These are phyloP conservation scores for Punctoribates punctum DNA, from an alignment of 2,888 invertebrate species.

Conservation along the genomic window DNA sequence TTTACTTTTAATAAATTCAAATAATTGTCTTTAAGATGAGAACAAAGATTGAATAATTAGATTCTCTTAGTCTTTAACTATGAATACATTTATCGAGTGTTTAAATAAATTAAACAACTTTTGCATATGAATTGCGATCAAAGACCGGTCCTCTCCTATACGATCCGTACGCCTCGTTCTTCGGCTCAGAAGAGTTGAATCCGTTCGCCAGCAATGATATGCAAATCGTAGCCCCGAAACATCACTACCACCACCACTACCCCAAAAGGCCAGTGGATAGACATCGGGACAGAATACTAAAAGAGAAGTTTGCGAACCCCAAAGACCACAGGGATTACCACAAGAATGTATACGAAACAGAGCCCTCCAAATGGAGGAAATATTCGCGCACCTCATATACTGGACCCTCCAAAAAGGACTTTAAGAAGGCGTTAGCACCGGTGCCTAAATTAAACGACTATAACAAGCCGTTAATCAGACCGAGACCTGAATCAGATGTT, in stretches of 20 bases:
- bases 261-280: not conserved
- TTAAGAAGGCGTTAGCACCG: not conserved
- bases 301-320: not conserved
- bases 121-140: not conserved
- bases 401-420: not conserved
- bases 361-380: not conserved
- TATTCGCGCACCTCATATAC: not conserved
- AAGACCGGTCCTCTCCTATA: constrained; percentile 8
- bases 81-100: too few relatives aligned
- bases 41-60: not conserved
- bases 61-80: too few relatives aligned
- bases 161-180: constrained; percentile 3
- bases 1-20: not conserved
- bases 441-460: not conserved
- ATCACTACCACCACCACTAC: not conserved
- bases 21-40: not conserved
- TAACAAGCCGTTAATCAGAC: constrained; percentile 25
- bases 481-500: constrained; percentile 10
- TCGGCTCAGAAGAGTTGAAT: not conserved
- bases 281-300: not conserved
- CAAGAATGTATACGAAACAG: not conserved
- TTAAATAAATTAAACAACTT: too few relatives aligned
- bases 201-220: constrained; percentile 24
- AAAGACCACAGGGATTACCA: not conserved
- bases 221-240: not conserved